Evolutionary conservation across 1,140 invertebrate genomes (phyloP).

Genomic region (Yoshiicerus persimilis): DNA sequence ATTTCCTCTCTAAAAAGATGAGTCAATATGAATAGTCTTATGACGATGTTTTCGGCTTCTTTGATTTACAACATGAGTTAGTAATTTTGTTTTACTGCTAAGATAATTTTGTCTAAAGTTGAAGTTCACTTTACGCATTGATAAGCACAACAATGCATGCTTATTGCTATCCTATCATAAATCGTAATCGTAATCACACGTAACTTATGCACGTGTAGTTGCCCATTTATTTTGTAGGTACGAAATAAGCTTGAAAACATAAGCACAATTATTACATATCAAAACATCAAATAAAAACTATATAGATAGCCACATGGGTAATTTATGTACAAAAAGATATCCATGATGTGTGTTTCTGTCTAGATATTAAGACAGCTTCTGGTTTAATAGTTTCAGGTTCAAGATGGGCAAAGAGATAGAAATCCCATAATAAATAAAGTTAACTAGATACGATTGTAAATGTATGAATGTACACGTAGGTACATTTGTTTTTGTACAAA

Average conservation of each 20-base stretch:
- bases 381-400: not conserved
- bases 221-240: not conserved
- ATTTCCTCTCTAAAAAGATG: not conserved
- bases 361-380: not conserved
- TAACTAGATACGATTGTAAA: not conserved
- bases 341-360: no score
- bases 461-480: no score
- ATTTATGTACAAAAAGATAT: not conserved
- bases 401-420: not conserved
- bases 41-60: not conserved
- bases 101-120: not conserved
- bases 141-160: not conserved
- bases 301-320: not conserved
- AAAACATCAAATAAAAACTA: not conserved
- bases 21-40: not conserved
- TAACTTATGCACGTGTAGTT: not conserved
- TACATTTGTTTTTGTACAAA: no score
- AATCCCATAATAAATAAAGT: not conserved
- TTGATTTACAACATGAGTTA: not conserved
- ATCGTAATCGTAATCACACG: not conserved
- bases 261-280: not conserved
- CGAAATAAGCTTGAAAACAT: not conserved
- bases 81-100: not conserved
- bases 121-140: conserved; percentile 2
- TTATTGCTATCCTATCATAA: not conserved